phyloP scores from a whole-genome alignment of 2,888 invertebrate genomes.

The Eilema caniola region DNA sequence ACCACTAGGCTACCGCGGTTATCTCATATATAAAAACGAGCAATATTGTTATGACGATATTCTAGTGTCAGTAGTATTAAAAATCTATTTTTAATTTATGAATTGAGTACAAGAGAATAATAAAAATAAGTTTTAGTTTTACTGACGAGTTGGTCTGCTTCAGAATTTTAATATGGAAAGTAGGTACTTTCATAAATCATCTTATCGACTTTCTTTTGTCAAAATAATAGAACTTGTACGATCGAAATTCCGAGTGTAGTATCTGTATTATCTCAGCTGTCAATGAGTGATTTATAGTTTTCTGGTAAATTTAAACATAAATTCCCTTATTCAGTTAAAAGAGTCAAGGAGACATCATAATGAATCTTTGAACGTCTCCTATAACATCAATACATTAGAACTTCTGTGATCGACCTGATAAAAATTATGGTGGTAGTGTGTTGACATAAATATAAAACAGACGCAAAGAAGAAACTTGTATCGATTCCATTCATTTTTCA shows the following conservation, averaged over 20 bases:
- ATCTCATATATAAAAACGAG: too few species aligned
- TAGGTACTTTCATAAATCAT: neutral
- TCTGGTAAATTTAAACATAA: neutral
- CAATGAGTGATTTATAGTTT: neutral
- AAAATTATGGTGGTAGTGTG: neutral
- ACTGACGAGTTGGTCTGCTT: too few species aligned
- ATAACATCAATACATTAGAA: neutral
- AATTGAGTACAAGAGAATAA: too few species aligned
- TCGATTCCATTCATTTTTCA: conserved; percentile 26
- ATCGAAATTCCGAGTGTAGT: conserved; percentile 17
- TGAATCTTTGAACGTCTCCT: neutral
- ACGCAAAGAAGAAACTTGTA: neutral
- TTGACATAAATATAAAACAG: neutral
- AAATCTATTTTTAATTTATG: too few species aligned
- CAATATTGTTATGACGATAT: too few species aligned
- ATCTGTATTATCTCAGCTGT: conserved; percentile 4
- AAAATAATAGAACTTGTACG: neutral
- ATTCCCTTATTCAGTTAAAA: neutral
- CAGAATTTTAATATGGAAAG: neutral
- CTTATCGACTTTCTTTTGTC: neutral
- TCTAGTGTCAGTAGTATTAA: too few species aligned
- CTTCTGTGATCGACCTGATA: neutral
- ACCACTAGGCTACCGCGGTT: too few species aligned
- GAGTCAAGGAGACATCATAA: neutral
- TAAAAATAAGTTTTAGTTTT: too few species aligned